These are phyloP conservation scores for Acleris holmiana DNA, from an alignment of 2,888 invertebrate genomes.

Conservation along the genomic window DNA sequence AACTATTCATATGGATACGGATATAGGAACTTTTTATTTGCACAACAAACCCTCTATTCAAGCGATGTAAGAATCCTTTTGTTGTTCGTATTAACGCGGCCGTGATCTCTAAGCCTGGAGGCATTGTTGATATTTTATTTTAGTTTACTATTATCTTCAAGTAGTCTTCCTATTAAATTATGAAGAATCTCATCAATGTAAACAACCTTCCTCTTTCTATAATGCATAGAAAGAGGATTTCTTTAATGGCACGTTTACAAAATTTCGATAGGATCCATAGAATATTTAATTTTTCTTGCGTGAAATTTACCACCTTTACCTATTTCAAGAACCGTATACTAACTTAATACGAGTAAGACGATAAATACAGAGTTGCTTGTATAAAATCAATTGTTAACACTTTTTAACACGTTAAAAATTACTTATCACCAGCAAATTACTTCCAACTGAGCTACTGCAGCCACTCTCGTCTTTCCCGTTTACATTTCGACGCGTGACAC, in stretches of 20 bases:
- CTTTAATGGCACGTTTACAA: no score
- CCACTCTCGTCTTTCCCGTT: slow-evolving; percentile 27
- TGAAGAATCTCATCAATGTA: no score
- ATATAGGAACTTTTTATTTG: slow-evolving; percentile 29
- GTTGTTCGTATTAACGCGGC: slow-evolving; percentile 19
- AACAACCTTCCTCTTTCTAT: no score
- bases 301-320: no score
- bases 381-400: neutral
- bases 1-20: slow-evolving; percentile 22
- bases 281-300: no score
- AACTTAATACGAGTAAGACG: no score
- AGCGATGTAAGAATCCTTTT: slow-evolving; percentile 28
- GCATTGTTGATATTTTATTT: slow-evolving; percentile 12
- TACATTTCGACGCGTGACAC: slow-evolving; percentile 46
- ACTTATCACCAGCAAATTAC: slow-evolving; percentile 10
- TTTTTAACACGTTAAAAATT: neutral
- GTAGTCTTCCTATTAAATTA: neutral
- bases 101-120: slow-evolving; percentile 26
- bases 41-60: slow-evolving; percentile 32
- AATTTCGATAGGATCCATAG: no score
- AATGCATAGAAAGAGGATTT: no score
- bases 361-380: no score
- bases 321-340: no score
- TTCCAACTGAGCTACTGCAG: slow-evolving; percentile 12
- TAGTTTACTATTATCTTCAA: neutral